These are phyloP conservation scores for Eugnorisma glareosa DNA, from an alignment of 2,888 invertebrate species.

Conservation along the genomic window DNA sequence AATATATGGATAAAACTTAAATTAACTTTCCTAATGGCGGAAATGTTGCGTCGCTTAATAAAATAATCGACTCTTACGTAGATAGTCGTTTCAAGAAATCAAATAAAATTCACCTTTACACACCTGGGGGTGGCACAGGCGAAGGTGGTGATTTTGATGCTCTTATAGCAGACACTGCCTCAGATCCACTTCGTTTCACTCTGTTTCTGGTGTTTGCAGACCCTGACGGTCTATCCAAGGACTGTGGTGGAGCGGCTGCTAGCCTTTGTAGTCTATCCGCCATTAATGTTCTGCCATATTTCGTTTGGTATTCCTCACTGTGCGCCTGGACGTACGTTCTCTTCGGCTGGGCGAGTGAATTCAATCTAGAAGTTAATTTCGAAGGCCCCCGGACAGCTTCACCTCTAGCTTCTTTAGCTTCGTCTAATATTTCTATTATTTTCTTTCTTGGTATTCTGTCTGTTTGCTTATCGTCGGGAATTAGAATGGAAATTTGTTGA, in stretches of 20 bases:
- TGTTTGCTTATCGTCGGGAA: constrained; percentile 68
- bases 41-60: neutral
- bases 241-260: constrained; percentile 59
- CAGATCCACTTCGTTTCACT: constrained; percentile 62
- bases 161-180: constrained; percentile 52
- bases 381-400: constrained; percentile 87
- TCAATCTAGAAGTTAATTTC: constrained; percentile 78
- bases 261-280: constrained; percentile 76
- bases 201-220: constrained; percentile 61
- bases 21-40: neutral
- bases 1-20: neutral
- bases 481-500: constrained; percentile 45
- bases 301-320: constrained; percentile 78
- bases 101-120: constrained; percentile 86
- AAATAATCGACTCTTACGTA: neutral
- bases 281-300: constrained; percentile 75
- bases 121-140: constrained; percentile 80
- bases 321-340: constrained; percentile 81
- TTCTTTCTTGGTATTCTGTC: constrained; percentile 74
- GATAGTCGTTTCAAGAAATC: constrained; percentile 33
- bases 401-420: constrained; percentile 85
- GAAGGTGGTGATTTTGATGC: constrained; percentile 66
- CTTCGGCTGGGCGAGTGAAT: constrained; percentile 85
- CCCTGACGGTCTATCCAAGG: constrained; percentile 61
- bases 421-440: constrained; percentile 82